Percentiles rank a stretch among this genome's conserved stretches.
phyloP scores from a whole-genome alignment of 2,113 vertebrate species.

The Neogobius melanostomus region DNA sequence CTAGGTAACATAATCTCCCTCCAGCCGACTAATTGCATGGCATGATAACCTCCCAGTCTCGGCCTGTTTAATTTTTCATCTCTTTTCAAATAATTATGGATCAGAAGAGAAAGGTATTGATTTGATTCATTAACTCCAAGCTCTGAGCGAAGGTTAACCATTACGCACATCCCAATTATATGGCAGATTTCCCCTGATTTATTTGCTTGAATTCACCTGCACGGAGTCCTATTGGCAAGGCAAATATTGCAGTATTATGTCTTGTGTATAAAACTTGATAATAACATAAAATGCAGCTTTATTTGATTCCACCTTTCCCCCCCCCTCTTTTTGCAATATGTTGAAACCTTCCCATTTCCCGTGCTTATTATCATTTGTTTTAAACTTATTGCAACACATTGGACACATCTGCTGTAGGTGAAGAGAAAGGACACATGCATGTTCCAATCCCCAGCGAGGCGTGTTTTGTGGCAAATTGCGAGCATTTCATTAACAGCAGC shows the following conservation, averaged over 20 bases:
- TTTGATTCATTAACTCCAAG: constrained; percentile 97
- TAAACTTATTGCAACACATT: neutral
- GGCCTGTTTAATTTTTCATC: constrained; percentile 98
- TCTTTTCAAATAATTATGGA: constrained; percentile 99
- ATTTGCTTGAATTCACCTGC: constrained; percentile 84
- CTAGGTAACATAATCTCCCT: constrained; percentile 98
- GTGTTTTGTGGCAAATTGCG: constrained; percentile 53
- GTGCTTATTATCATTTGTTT: too few species aligned
- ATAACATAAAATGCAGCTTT: too few species aligned
- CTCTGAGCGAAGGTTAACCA: constrained; percentile 96
- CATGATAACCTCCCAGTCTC: constrained; percentile 92
- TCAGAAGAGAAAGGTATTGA: constrained; percentile 97
- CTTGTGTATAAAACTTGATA: too few species aligned
- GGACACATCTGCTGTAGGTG: constrained; percentile 9
- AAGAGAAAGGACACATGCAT: constrained; percentile 46
- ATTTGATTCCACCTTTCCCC: too few species aligned
- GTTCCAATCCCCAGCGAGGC: constrained; percentile 26
- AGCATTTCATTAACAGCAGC: constrained; percentile 62
- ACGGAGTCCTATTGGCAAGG: too few species aligned
- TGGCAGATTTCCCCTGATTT: constrained; percentile 82
- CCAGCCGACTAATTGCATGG: constrained; percentile 96
- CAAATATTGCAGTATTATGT: too few species aligned
- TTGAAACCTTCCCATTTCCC: too few species aligned
- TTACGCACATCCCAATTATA: constrained; percentile 95
- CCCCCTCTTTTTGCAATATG: too few species aligned